Percentiles rank a stretch among this genome's conserved stretches.
phyloP scores from a whole-genome alignment of 1,140 invertebrate genomes.

The Orchesella cincta region DNA sequence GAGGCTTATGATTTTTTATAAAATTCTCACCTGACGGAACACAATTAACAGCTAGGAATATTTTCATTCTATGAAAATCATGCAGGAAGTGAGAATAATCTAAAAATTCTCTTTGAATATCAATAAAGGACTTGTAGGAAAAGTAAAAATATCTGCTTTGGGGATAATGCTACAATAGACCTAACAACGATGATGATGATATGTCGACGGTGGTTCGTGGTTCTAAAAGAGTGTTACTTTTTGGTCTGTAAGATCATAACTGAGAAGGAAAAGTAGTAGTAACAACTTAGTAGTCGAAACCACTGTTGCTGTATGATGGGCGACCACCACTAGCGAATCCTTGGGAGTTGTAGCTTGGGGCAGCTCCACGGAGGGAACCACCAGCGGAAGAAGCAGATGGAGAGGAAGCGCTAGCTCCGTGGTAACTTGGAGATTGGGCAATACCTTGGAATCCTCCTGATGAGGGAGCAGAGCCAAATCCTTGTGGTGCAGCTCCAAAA shows the following conservation, averaged over 20 bases:
- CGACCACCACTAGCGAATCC: not conserved
- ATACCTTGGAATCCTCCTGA: conserved; percentile 4
- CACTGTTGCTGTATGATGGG: not conserved
- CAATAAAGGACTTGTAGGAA: not conserved
- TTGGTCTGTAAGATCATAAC: conserved; percentile 24
- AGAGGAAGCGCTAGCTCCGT: conserved; percentile 13
- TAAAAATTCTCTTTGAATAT: not conserved
- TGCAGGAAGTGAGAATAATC: not conserved
- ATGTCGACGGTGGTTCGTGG: not conserved
- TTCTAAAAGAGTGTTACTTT: not conserved
- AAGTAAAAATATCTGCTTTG: not conserved
- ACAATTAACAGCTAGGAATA: no score
- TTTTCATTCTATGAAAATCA: no score
- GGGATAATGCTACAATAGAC: conserved; percentile 9
- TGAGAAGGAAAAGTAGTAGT: not conserved
- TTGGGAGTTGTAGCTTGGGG: conserved; percentile 19
- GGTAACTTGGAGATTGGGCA: conserved; percentile 21
- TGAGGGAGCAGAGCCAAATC: not conserved
- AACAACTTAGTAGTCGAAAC: conserved; percentile 9
- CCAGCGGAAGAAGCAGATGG: not conserved
- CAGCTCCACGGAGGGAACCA: not conserved
- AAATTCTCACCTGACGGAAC: no score
- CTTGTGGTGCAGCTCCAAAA: not conserved
- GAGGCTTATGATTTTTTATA: no score
- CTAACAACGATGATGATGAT: not conserved